phyloP scores from a whole-genome alignment of 2,888 invertebrate species.

The Cyclophora albipunctata region DNA sequence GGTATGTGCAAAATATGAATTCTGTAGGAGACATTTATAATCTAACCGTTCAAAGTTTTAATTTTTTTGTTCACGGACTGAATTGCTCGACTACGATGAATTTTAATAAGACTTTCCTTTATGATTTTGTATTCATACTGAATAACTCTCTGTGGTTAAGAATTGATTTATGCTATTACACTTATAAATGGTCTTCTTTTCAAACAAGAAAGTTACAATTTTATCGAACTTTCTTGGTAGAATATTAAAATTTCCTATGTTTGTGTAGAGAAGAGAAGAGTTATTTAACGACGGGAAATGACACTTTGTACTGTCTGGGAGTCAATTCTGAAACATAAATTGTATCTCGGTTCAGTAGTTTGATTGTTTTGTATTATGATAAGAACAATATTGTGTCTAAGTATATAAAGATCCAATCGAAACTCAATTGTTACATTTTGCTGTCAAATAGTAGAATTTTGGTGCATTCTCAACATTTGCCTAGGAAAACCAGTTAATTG shows the following conservation, averaged over 20 bases:
- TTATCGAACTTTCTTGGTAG: conserved; percentile 12
- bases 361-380: too few relatives aligned
- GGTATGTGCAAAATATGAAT: neutral
- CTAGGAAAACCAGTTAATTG: too few relatives aligned
- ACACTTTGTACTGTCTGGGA: too few relatives aligned
- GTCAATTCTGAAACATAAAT: too few relatives aligned
- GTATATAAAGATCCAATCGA: too few relatives aligned
- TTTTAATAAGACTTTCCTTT: conserved; percentile 45
- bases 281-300: too few relatives aligned
- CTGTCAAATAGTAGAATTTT: too few relatives aligned
- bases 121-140: conserved; percentile 45
- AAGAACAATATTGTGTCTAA: too few relatives aligned
- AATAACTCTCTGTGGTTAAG: conserved; percentile 37
- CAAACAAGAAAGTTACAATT: conserved; percentile 29
- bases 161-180: conserved; percentile 53
- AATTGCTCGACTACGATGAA: conserved; percentile 43
- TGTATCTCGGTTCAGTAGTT: too few relatives aligned
- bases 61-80: conserved; percentile 34
- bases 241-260: conserved; percentile 11
- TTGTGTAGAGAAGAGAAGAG: neutral
- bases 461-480: too few relatives aligned
- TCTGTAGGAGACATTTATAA: conserved; percentile 23
- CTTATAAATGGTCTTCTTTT: conserved; percentile 36
- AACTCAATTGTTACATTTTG: too few relatives aligned
- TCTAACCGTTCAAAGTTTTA: conserved; percentile 26